phyloP scores from a whole-genome alignment of 2,888 invertebrate species.

The Achlya flavicornis region DNA sequence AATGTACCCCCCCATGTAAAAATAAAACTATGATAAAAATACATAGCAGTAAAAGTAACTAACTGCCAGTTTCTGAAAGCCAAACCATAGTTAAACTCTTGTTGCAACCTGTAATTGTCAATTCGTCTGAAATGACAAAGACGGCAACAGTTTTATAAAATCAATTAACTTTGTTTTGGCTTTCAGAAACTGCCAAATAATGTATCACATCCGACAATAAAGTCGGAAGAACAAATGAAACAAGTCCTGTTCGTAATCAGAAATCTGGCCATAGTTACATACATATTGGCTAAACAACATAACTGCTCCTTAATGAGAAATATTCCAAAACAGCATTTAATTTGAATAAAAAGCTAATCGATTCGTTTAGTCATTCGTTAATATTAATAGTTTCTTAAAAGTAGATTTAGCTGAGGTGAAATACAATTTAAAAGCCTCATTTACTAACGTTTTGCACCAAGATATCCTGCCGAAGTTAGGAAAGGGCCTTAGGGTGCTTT shows the following conservation, averaged over 20 bases:
- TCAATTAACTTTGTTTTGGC: no score
- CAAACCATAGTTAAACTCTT: no score
- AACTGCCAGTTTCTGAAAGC: no score
- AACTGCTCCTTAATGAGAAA: not conserved
- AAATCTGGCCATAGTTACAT: not conserved
- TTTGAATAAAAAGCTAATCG: not conserved
- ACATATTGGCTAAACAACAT: slow-evolving; percentile 5
- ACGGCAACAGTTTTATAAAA: no score
- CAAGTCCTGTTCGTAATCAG: not conserved
- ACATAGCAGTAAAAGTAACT: not conserved
- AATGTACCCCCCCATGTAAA: not conserved
- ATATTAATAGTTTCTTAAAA: not conserved
- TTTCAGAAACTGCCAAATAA: not conserved
- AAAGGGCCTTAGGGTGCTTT: no score
- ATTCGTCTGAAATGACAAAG: no score
- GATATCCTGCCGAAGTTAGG: no score
- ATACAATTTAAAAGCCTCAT: no score
- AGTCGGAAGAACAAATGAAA: not conserved
- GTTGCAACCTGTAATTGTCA: no score
- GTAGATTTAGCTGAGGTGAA: no score
- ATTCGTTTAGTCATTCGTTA: not conserved
- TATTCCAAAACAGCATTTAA: not conserved
- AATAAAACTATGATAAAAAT: not conserved
- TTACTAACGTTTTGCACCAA: no score
- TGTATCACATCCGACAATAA: not conserved